Evolutionary conservation across 1,140 invertebrate genomes (phyloP), one percentile per base, ranked within the genome.

Genomic region (Phthorimaea operculella): DNA sequence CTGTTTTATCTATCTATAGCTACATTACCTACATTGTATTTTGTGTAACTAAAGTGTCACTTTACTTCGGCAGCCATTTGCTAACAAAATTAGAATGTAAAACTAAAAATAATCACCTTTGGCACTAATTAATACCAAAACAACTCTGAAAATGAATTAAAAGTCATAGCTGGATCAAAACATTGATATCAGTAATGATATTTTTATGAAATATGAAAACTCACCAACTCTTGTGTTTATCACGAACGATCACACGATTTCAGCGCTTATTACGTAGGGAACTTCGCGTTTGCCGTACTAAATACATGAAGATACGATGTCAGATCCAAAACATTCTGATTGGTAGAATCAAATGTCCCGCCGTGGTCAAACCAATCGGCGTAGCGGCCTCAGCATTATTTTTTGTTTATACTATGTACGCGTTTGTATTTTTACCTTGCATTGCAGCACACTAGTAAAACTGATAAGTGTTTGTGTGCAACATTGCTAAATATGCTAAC

Each of bases 61-160:
- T 68, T 70, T 74, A 76, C 70, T 79, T 74, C 76, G 83, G 81
- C 83, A 86, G 83, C 83, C 83, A 86, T 86, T 86, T 86, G 83
- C 82, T 80, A 76, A 80, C 66, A 82, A 82, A 82, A 76, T 82
- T 84, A 82, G 79, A 79, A 78, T 74, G 70, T 72, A 67, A 65
- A 68, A 73, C 69, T 79, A 83, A 69, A 75, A 76, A 77, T 79
- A 76, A 28, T 65, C 64, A 52, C 60, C 62, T 57, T 28, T 28
- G 4, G 9, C 21, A 47, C 15, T n/a, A 11, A 47, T 14, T 15
- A 15, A 15, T 47, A 47, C 12, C 39, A 42, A 42, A 42, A 42
- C 14, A 9, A 42, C 6, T 28, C 2, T 28, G 21, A 28, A 28
- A 28, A 28, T 4, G n/a, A 4, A 28, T 28, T 4, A 4, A 6